Evolutionary conservation across 2,888 invertebrate genomes (phyloP), one percentile per base, ranked within the genome.

Genomic region (Strigamia crassipes): DNA sequence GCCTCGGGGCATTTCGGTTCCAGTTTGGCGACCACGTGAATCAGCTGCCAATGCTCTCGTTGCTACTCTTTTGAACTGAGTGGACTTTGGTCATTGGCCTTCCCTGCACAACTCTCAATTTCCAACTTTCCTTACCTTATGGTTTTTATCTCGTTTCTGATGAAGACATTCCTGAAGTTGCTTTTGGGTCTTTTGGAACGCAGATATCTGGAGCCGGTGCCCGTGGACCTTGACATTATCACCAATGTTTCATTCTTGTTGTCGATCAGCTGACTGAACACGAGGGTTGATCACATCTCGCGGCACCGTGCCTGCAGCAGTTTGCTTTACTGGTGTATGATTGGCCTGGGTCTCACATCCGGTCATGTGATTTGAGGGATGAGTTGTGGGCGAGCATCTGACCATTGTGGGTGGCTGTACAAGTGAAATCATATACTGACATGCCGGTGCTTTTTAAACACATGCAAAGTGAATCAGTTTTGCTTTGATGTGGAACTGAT

Each of bases 41-140:
- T 23, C 61, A 23, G 61, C 61, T 23, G 61, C 21, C 61, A 61
- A 61, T 61, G 61, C 61, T 61, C 61, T 61, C 21, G 21, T 23
- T 23, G 46, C 46, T 15, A 46, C n/a, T 46, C 46, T 46, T 46
- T 46, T 46, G 46, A 18, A 61, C 23, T 23, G 23, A 61, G 23
- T 61, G 61, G 61, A 61, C 61, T 61, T 61, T 61, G 61, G 61
- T 61, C 61, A 61, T 61, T 61, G 61, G 61, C 61, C 61, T 23
- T 61, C 61, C 5, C n/a, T 18, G 1, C 8, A 61, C 1, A 61
- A 61, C 61, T 61, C 8, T 61, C 61, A 61, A 10, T 23, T 18
- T 18, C 12, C 12, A 61, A 61, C 18, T 23, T 23, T 61, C 61
- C 15, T 38, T 23, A 61, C 61, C 61, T 61, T 23, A 23, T 18